Conservation (phyloP, 2,888 invertebrate species). For the Phyto melanocephala region DNA sequence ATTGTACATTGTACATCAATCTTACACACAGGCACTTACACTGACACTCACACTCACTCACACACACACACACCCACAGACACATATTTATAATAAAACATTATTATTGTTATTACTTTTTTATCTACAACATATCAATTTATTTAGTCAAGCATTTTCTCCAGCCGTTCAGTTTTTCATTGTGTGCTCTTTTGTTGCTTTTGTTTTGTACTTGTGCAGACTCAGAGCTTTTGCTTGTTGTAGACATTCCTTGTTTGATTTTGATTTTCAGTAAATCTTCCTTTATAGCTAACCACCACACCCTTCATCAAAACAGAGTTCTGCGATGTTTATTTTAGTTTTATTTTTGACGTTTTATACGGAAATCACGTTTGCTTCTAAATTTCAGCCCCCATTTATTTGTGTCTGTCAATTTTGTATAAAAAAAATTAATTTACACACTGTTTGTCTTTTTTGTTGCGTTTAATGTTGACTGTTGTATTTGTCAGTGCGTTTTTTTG, state of each 20-base stretch:
- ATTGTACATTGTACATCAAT: background rate
- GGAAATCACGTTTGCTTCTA: slow-evolving; percentile 16
- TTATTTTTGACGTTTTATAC: background rate
- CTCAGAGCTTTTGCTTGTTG: background rate
- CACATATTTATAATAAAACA: background rate
- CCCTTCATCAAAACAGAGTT: background rate
- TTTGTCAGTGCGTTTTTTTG: background rate
- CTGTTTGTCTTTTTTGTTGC: no score
- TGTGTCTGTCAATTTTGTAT: background rate
- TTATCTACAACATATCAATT: slow-evolving; percentile 21
- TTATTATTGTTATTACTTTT: slow-evolving; percentile 1
- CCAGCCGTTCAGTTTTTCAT: background rate
- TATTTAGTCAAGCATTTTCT: slow-evolving; percentile 24
- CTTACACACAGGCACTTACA: no score
- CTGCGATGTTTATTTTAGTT: background rate
- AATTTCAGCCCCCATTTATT: background rate
- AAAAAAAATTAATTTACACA: background rate
- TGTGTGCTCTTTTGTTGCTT: background rate
- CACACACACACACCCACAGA: no score
- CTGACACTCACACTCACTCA: no score
- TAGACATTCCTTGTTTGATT: background rate
- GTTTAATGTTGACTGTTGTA: no score
- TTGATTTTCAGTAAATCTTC: background rate
- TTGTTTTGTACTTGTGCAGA: background rate
- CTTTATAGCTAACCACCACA: background rate